Base-by-base conservation (phyloP, 2,797 vertebrate species). In the Champsocephalus esox region DNA sequence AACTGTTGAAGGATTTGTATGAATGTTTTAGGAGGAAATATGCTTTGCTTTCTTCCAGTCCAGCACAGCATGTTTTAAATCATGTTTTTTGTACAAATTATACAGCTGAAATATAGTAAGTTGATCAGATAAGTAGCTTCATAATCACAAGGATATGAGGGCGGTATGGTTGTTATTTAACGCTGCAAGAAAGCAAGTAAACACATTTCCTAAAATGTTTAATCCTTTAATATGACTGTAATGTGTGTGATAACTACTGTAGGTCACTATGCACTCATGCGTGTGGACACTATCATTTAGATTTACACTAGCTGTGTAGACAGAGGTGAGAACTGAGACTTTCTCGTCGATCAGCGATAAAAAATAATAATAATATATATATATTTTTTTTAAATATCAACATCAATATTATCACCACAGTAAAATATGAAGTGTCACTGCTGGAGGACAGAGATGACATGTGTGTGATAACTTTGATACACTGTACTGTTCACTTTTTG, bases 401-500 rank as follows among this genome's bases (percentile, higher is more conserved):
- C 4, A 56, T 3, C 44, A 14, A 6, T 34, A 32, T 34, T 28
- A 10, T 16, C 65, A 17, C 48, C 43, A 46, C 62, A 52, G 46
- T 38, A 17, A 24, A 21, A n/a, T 13, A 51, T 5, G 2, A 51
- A 12, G 17, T 13, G 17, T 24, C 41, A 45, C 57, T 21, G 46
- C 61, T 13, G 14, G 3, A 64, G 3, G 32, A 51, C 62, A 65
- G 48, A 38, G 8, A 52, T 43, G 9, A 11, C 13, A 5, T n/a
- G 16, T 63, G n/a, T 59, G 14, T 55, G 12, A 44, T 9, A 52
- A 43, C 12, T 6, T 19, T 52, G 0, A 24, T 28, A 61, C 64
- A 84, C 87, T 11, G 45, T 8, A 1, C 1, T 59, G 24, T 44
- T 17, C 32, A 17, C 45, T n/a, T 65, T 77, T 17, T 4, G 21